Conservation (phyloP, 2,888 invertebrate species). For the Formica aserva region DNA sequence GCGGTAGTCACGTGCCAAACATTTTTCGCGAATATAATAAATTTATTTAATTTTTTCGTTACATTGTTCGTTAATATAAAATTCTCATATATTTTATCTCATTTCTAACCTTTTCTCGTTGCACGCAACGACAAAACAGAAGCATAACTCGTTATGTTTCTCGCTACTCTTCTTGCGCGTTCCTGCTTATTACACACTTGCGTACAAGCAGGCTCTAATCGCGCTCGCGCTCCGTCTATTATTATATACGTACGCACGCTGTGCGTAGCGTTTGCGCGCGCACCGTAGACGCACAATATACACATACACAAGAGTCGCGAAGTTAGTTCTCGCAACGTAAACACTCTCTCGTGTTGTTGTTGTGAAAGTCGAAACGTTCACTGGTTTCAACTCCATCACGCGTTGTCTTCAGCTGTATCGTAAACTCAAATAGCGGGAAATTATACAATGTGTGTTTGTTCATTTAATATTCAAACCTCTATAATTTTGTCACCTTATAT, state of each 20-base stretch:
- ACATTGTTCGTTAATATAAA: constrained; percentile 34
- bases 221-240: constrained; percentile 57
- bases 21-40: constrained; percentile 39
- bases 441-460: not conserved
- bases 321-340: constrained; percentile 24
- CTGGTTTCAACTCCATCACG: constrained; percentile 22
- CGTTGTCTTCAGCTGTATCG: constrained; percentile 21
- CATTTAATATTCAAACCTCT: not conserved
- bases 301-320: not conserved
- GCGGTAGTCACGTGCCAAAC: not conserved
- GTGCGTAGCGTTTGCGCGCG: constrained; percentile 29
- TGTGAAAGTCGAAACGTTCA: constrained; percentile 38
- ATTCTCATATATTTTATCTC: constrained; percentile 51
- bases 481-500: not conserved
- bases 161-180: constrained; percentile 48
- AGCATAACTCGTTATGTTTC: constrained; percentile 16
- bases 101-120: constrained; percentile 37
- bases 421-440: constrained; percentile 5
- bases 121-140: constrained; percentile 44
- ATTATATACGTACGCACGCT: constrained; percentile 51
- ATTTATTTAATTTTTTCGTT: constrained; percentile 50
- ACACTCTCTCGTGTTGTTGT: constrained; percentile 40
- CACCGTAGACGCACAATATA: not conserved
- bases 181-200: constrained; percentile 33
- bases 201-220: constrained; percentile 51